These are phyloP conservation scores for Darevskia nairensis DNA, from an alignment of 2,797 vertebrate genomes.

Conservation along the genomic window DNA sequence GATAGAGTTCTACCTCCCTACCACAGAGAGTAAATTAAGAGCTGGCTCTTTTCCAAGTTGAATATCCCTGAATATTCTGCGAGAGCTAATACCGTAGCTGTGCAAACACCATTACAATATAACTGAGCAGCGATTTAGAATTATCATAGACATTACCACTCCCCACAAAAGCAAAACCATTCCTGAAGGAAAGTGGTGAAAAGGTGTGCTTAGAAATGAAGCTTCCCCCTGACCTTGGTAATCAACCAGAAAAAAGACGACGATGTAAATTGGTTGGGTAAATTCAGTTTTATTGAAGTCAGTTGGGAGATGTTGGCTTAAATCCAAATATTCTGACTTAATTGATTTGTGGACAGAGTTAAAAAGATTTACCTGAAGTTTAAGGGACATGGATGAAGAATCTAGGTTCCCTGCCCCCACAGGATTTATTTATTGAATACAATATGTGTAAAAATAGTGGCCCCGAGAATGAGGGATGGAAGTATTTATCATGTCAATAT, in stretches of 20 bases:
- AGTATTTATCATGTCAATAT: too few relatives aligned
- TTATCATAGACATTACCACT: background rate
- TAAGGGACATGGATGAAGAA: slow-evolving; percentile 55
- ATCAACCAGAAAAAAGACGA: background rate
- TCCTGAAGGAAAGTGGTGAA: background rate
- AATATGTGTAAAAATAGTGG: too few relatives aligned
- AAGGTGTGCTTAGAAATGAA: background rate
- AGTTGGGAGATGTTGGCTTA: background rate
- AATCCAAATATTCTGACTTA: background rate
- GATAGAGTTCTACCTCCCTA: background rate
- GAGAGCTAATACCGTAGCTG: background rate
- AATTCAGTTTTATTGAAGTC: background rate
- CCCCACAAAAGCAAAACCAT: background rate
- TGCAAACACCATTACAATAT: background rate
- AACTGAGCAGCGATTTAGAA: background rate
- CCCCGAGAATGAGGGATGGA: too few relatives aligned
- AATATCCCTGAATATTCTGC: background rate
- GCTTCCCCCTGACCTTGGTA: background rate
- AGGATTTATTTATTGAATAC: too few relatives aligned
- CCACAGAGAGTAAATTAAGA: background rate
- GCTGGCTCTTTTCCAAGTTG: background rate
- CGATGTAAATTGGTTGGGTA: background rate
- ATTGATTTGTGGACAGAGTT: background rate
- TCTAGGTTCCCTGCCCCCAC: background rate
- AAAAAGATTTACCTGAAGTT: background rate